These are phyloP conservation scores for Meghimatium bilineatum DNA, from an alignment of 2,888 invertebrate genomes.

Conservation along the genomic window DNA sequence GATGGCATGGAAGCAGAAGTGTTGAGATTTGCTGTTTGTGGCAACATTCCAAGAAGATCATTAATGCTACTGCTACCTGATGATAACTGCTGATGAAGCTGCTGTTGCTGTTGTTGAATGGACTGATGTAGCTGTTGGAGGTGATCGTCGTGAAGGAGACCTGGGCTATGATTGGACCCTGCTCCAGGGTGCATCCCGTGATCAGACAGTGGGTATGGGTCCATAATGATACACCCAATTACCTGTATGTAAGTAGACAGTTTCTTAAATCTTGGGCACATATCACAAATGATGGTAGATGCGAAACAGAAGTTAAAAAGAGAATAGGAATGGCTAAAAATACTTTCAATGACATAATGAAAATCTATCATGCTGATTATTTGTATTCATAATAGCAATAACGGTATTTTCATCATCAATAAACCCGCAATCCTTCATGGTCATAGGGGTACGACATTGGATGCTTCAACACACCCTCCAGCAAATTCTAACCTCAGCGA, in stretches of 20 bases:
- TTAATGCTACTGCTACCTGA: constrained; percentile 45
- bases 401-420: too few relatives aligned
- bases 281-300: too few relatives aligned
- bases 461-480: too few relatives aligned
- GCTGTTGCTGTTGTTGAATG: constrained; percentile 48
- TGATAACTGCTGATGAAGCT: constrained; percentile 47
- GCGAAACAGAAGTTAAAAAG: too few relatives aligned
- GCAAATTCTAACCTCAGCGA: too few relatives aligned
- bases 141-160: constrained; percentile 42
- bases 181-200: constrained; percentile 37
- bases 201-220: constrained; percentile 33
- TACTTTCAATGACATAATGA: too few relatives aligned
- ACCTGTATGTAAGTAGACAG: not conserved
- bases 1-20: constrained; percentile 16
- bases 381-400: too few relatives aligned
- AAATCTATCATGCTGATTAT: too few relatives aligned
- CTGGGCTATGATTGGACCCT: constrained; percentile 39
- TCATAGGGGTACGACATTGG: too few relatives aligned
- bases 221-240: constrained; percentile 17
- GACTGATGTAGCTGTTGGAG: constrained; percentile 49
- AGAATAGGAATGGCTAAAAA: too few relatives aligned
- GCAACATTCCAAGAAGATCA: constrained; percentile 48
- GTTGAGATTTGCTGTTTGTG: constrained; percentile 40
- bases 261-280: too few relatives aligned
- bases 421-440: too few relatives aligned